Conservation (phyloP, 2,888 invertebrate genomes). For the Phasia obesa region DNA sequence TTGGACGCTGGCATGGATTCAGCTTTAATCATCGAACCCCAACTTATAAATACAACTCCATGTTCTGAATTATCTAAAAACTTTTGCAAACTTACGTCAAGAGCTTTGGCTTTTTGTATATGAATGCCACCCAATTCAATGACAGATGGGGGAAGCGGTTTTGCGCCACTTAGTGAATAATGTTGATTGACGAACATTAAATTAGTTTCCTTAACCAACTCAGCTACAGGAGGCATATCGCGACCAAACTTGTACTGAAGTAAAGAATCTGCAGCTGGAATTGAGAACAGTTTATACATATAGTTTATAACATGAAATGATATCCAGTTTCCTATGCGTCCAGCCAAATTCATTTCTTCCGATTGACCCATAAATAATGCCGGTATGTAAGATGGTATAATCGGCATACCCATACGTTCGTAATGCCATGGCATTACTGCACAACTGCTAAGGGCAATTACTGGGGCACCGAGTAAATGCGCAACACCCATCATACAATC, state of each 20-base stretch:
- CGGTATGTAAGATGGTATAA: slow-evolving; percentile 85
- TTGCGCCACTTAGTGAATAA: slow-evolving; percentile 83
- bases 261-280: slow-evolving; percentile 76
- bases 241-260: slow-evolving; percentile 79
- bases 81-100: slow-evolving; percentile 83
- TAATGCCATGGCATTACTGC: slow-evolving; percentile 86
- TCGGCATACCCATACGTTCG: slow-evolving; percentile 84
- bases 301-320: slow-evolving; percentile 75
- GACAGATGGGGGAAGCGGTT: slow-evolving; percentile 83
- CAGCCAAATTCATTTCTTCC: slow-evolving; percentile 82
- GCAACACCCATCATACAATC: slow-evolving; percentile 88
- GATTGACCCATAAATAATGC: slow-evolving; percentile 83
- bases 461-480: slow-evolving; percentile 85
- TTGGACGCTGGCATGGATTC: slow-evolving; percentile 85
- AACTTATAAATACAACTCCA: slow-evolving; percentile 87
- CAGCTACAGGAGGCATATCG: slow-evolving; percentile 83
- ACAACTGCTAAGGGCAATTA: slow-evolving; percentile 83
- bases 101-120: slow-evolving; percentile 79
- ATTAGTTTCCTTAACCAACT: slow-evolving; percentile 81
- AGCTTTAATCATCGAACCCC: slow-evolving; percentile 88
- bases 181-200: slow-evolving; percentile 84
- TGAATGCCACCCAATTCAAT: slow-evolving; percentile 85
- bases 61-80: slow-evolving; percentile 85
- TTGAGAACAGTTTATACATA: slow-evolving; percentile 76
- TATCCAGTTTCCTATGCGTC: slow-evolving; percentile 83